phyloP scores from a whole-genome alignment of 2,888 invertebrate species.

The Thysanoteuthis rhombus region DNA sequence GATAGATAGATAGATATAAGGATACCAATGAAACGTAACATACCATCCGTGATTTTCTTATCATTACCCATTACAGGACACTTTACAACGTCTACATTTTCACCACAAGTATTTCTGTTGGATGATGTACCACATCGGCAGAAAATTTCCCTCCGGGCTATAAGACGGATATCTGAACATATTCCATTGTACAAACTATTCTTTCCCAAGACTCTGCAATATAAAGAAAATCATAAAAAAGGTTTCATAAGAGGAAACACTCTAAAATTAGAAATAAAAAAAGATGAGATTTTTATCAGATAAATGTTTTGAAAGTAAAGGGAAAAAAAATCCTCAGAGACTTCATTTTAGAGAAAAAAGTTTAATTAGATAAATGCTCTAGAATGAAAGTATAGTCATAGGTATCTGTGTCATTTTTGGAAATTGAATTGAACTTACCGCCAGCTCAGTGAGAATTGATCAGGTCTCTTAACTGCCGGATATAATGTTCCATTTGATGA shows the following conservation, averaged over 20 bases:
- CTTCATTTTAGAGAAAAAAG: too few relatives aligned
- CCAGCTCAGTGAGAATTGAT: slow-evolving; percentile 42
- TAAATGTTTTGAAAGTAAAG: too few relatives aligned
- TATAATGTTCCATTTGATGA: slow-evolving; percentile 40
- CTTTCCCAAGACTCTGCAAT: slow-evolving; percentile 41
- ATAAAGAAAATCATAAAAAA: background rate
- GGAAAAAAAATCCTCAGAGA: too few relatives aligned
- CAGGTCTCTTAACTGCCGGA: slow-evolving; percentile 36
- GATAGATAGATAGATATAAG: too few relatives aligned
- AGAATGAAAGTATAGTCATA: too few relatives aligned
- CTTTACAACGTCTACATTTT: background rate
- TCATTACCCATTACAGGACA: background rate
- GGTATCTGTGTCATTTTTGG: background rate
- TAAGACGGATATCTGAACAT: slow-evolving; percentile 37
- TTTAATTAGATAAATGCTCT: too few relatives aligned
- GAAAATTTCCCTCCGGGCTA: background rate
- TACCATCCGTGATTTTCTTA: slow-evolving; percentile 18
- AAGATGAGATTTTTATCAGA: too few relatives aligned
- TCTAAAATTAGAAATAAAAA: too few relatives aligned
- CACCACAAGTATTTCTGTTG: background rate
- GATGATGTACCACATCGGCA: background rate
- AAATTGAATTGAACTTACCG: slow-evolving; percentile 37
- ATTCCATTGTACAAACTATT: slow-evolving; percentile 43
- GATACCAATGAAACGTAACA: background rate
- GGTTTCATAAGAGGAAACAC: too few relatives aligned